A percentile compares a stretch with the other conserved stretches of the same genome.
Evolutionary conservation across 2,888 invertebrate species (phyloP).

Genomic region (Neoscelio sp.): DNA sequence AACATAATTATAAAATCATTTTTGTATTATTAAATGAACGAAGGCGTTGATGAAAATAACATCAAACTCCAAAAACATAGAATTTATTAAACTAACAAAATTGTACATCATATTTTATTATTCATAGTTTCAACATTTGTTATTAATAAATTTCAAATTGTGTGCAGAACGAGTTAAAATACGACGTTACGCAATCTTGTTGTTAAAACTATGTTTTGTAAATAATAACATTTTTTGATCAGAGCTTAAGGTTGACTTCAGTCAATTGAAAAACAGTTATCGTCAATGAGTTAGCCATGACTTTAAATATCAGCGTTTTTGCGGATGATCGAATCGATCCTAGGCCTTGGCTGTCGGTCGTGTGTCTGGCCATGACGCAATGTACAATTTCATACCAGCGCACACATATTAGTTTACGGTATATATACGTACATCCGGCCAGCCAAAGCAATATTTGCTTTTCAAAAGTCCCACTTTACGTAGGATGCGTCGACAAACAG

Average conservation of each 20-base stretch:
- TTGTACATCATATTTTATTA: no score
- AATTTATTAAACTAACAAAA: no score
- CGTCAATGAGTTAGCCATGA: conserved; percentile 56
- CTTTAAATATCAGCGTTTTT: conserved; percentile 69
- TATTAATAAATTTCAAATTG: no score
- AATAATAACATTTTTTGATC: no score
- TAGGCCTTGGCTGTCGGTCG: conserved; percentile 70
- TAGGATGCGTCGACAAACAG: conserved; percentile 62
- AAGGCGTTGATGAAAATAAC: no score
- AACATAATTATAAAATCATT: no score
- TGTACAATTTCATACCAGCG: conserved; percentile 44
- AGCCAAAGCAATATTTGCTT: conserved; percentile 47
- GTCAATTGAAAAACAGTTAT: neutral
- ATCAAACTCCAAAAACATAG: no score
- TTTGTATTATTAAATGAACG: no score
- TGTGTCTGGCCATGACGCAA: conserved; percentile 60
- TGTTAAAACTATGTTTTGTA: no score
- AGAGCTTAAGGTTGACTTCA: neutral
- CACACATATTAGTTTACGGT: neutral
- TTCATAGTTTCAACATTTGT: no score
- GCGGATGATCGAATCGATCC: conserved; percentile 73
- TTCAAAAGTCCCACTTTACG: conserved; percentile 57
- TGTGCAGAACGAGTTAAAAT: no score
- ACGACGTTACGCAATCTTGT: no score
- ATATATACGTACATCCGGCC: conserved; percentile 43